A percentile compares a stretch with the other conserved stretches of the same genome.
Conservation (phyloP, 1,140 invertebrate species). For the Lordiphosa stackelbergi region DNA sequence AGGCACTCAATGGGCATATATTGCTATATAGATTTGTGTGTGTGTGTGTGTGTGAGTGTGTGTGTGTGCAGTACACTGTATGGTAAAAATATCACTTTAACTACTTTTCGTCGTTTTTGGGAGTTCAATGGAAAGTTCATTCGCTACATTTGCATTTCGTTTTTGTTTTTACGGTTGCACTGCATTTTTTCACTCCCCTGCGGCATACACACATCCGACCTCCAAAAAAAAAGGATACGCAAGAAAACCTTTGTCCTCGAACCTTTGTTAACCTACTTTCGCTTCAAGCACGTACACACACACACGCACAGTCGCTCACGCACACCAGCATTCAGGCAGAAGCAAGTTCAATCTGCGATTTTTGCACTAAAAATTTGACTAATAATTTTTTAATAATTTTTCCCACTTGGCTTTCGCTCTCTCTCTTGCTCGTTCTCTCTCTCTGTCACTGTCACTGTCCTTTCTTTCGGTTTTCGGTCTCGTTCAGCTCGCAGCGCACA, state of each 20-base stretch:
- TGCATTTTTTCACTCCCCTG: slow-evolving; percentile 56
- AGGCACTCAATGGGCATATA: slow-evolving; percentile 78
- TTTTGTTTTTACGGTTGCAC: slow-evolving; percentile 49
- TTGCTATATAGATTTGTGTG: slow-evolving; percentile 57
- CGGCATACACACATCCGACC: slow-evolving; percentile 56
- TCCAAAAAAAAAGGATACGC: slow-evolving; percentile 21
- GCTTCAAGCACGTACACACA: slow-evolving; percentile 30
- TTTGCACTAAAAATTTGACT: slow-evolving; percentile 7
- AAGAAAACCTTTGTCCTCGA: slow-evolving; percentile 7
- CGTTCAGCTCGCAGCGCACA: slow-evolving; percentile 39
- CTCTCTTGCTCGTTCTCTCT: slow-evolving; percentile 18
- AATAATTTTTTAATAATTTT: slow-evolving; percentile 30
- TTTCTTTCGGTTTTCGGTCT: slow-evolving; percentile 45
- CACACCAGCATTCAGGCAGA: slow-evolving; percentile 16
- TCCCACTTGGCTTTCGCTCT: neutral
- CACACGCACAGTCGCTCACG: slow-evolving; percentile 9
- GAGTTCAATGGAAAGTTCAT: slow-evolving; percentile 51
- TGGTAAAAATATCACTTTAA: slow-evolving; percentile 60
- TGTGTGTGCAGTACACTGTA: slow-evolving; percentile 33
- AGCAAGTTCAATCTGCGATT: slow-evolving; percentile 7
- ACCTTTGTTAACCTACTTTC: slow-evolving; percentile 54
- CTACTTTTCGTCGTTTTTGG: slow-evolving; percentile 24
- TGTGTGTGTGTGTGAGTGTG: slow-evolving; percentile 17
- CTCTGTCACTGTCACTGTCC: slow-evolving; percentile 15
- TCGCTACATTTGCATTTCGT: slow-evolving; percentile 55